A percentile compares a stretch with the other conserved stretches of the same genome.
phyloP scores from a whole-genome alignment of 1,140 invertebrate species.

The Sycobia sp. region DNA sequence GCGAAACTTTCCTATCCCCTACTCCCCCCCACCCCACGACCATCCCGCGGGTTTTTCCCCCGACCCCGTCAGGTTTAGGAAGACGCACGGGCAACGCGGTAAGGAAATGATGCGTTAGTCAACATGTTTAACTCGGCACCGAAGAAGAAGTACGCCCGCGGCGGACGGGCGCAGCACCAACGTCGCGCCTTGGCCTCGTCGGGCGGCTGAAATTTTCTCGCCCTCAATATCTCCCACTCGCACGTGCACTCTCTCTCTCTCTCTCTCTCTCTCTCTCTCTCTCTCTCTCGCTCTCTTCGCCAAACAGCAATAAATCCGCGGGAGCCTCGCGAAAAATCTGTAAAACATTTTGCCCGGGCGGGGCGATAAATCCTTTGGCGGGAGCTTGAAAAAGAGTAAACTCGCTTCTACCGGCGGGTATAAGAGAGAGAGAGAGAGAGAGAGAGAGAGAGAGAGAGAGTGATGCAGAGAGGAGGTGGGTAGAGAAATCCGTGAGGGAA shows the following conservation, averaged over 20 bases:
- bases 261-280: no score
- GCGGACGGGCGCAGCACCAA: no score
- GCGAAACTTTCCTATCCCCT: no score
- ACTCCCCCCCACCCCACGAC: no score
- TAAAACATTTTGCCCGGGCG: conserved; percentile 22
- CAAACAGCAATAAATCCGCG: conserved; percentile 23
- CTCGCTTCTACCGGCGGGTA: background rate
- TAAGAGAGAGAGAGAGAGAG: background rate
- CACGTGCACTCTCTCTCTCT: no score
- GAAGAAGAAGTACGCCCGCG: background rate
- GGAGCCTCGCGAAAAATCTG: conserved; percentile 14
- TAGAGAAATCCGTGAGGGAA: conserved; percentile 19
- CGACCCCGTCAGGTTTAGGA: no score
- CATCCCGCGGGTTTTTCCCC: no score
- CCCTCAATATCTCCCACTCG: background rate
- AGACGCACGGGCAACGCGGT: no score
- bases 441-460: background rate
- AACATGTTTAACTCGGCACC: background rate
- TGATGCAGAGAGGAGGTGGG: background rate
- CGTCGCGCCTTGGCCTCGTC: no score
- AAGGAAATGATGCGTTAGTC: no score
- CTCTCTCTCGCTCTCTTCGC: no score
- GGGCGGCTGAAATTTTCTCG: no score
- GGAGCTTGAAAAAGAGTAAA: conserved; percentile 1
- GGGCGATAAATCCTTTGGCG: conserved; percentile 11